These are phyloP conservation scores for Oreocharis arfaki DNA, from an alignment of 2,113 vertebrate species.

Conservation along the genomic window DNA sequence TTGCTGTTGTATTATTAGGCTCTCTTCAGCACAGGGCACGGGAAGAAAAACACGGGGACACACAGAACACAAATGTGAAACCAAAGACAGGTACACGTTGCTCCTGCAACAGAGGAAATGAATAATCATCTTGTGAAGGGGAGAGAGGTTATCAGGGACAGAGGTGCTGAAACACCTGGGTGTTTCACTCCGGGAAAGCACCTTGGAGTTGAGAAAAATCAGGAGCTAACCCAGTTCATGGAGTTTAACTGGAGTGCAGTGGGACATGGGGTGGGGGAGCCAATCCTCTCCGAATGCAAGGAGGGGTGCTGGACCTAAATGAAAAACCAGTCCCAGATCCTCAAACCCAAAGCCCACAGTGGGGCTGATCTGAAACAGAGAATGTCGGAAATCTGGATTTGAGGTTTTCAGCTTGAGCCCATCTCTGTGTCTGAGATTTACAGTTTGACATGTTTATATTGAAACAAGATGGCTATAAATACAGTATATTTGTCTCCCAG, in stretches of 20 bases:
- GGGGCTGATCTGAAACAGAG: neutral
- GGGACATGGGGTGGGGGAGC: neutral
- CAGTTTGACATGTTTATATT: constrained; percentile 61
- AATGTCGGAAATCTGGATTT: neutral
- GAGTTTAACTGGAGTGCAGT: neutral
- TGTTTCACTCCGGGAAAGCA: fast-evolving
- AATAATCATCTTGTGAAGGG: neutral
- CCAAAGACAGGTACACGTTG: neutral
- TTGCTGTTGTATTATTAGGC: neutral
- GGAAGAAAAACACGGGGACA: neutral
- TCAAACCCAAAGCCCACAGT: neutral
- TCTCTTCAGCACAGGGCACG: neutral
- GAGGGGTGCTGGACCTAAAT: neutral
- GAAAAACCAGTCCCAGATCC: neutral
- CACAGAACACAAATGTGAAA: neutral
- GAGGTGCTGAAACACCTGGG: neutral
- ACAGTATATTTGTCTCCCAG: constrained; percentile 35
- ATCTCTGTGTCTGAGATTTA: constrained; percentile 37
- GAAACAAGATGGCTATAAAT: constrained; percentile 61
- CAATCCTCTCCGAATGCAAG: fast-evolving
- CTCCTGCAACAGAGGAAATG: neutral
- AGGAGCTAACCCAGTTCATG: neutral
- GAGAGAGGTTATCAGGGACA: neutral
- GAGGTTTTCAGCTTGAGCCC: constrained; percentile 35
- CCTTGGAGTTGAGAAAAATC: neutral